Evolutionary conservation across 2,888 invertebrate genomes (phyloP).

Genomic region (Platycnemis pennipes): DNA sequence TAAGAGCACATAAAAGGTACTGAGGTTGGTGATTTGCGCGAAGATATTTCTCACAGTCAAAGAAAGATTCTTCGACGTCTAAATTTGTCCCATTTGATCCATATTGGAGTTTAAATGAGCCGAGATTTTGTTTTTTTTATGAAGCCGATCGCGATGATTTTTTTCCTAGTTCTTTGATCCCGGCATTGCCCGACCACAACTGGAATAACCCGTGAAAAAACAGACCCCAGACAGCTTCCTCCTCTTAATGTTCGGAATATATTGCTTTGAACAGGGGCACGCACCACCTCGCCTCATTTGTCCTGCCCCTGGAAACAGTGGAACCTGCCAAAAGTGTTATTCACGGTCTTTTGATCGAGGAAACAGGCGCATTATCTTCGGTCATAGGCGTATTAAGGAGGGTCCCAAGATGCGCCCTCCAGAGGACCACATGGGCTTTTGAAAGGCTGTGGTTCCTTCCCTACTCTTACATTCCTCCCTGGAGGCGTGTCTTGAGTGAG

Average conservation of each 20-base stretch:
- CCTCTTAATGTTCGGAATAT: not conserved
- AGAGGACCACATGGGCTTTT: not conserved
- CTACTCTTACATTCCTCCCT: not conserved
- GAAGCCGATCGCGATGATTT: not conserved
- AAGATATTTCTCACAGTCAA: not conserved
- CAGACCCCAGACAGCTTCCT: not conserved
- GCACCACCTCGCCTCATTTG: not conserved
- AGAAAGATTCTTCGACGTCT: not conserved
- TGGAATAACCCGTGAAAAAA: not conserved
- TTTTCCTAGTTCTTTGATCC: not conserved
- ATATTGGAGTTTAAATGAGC: not conserved
- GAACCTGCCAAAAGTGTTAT: slow-evolving; percentile 12
- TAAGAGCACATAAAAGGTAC: not conserved
- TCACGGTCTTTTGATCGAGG: slow-evolving; percentile 23
- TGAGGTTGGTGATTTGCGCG: not conserved
- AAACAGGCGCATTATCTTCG: not conserved
- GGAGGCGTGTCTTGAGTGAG: not conserved
- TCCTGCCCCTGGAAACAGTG: not conserved
- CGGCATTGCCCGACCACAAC: not conserved
- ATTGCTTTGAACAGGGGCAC: not conserved
- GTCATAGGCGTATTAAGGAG: not conserved
- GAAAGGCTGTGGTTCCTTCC: not conserved
- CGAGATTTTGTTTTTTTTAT: not conserved
- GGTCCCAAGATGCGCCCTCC: not conserved
- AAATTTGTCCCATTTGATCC: not conserved